Evolutionary conservation across 2,888 invertebrate genomes (phyloP).

Genomic region (Drosophila mayaguana): DNA sequence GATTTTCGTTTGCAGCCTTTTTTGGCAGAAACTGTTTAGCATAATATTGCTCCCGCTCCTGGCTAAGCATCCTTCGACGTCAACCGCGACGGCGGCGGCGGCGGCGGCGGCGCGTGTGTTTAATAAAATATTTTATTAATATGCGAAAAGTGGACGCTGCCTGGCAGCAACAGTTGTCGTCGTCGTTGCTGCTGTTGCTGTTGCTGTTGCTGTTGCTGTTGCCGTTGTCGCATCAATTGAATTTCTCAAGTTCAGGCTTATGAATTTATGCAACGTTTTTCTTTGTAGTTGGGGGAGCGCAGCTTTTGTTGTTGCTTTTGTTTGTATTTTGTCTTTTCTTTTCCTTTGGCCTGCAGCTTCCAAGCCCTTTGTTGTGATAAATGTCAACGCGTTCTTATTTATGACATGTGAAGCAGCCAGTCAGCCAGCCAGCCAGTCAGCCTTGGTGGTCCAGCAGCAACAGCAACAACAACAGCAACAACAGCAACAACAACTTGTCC

Average conservation of each 20-base stretch:
- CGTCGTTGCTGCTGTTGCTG: conserved; percentile 19
- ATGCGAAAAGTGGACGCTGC: conserved; percentile 69
- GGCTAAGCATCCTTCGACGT: conserved; percentile 35
- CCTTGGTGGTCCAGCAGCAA: conserved; percentile 64
- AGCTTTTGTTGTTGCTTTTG: conserved; percentile 21
- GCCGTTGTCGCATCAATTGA: conserved; percentile 75
- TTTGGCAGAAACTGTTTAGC: conserved; percentile 78
- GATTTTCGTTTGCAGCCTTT: conserved; percentile 81
- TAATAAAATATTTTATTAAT: conserved; percentile 81
- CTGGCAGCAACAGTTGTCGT: conserved; percentile 28
- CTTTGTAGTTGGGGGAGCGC: conserved; percentile 27
- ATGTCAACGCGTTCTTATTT: conserved; percentile 85
- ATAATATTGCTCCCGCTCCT: conserved; percentile 65
- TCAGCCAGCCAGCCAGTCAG: conserved; percentile 31
- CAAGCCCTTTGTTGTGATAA: conserved; percentile 84
- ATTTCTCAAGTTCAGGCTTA: conserved; percentile 79
- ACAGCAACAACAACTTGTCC: conserved; percentile 65
- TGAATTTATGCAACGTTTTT: conserved; percentile 80
- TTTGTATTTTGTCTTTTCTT: neutral
- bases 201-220: neutral
- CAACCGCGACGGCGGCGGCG: conserved; percentile 45
- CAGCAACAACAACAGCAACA: conserved; percentile 28
- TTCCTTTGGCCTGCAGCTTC: conserved; percentile 26
- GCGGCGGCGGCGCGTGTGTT: conserved; percentile 72
- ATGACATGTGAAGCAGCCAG: conserved; percentile 83